Conservation (phyloP, 92 coral and sea anemone genomes). For the Parazoanthus atlanticus region DNA sequence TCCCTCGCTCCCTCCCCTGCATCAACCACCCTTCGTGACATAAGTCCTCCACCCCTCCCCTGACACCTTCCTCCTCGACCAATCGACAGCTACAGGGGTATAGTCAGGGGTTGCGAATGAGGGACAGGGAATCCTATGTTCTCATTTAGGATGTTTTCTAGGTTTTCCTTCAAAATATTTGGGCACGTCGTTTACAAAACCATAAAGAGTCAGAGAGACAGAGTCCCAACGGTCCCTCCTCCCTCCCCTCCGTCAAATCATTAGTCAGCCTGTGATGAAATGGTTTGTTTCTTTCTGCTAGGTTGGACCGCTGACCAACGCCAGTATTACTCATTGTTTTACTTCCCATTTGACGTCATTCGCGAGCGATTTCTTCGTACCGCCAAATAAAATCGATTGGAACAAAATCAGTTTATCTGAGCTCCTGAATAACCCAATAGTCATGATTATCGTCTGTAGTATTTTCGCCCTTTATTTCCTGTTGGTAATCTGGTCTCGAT, state of each 20-base stretch:
- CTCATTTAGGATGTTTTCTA: too few species aligned
- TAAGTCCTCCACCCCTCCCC: background rate
- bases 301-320: slow-evolving; percentile 87
- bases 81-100: too few species aligned
- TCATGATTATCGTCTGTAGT: slow-evolving; percentile 84
- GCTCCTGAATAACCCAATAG: slow-evolving; percentile 87
- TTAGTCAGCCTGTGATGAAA: background rate
- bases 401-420: slow-evolving; percentile 79
- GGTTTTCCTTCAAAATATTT: too few species aligned
- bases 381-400: slow-evolving; percentile 97
- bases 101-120: too few species aligned
- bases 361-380: slow-evolving; percentile 90
- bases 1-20: background rate
- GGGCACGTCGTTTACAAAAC: too few species aligned
- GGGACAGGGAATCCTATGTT: too few species aligned
- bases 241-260: background rate
- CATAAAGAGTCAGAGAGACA: too few species aligned
- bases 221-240: background rate
- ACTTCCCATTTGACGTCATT: slow-evolving; percentile 87
- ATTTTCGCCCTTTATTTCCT: slow-evolving; percentile 83
- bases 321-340: slow-evolving; percentile 73
- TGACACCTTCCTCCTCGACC: too few species aligned
- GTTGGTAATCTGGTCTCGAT: slow-evolving; percentile 86
- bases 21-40: background rate
- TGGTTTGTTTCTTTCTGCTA: slow-evolving; percentile 8